Evolutionary conservation across 1,140 invertebrate species (phyloP).

Genomic region (Bemisia tabaci): DNA sequence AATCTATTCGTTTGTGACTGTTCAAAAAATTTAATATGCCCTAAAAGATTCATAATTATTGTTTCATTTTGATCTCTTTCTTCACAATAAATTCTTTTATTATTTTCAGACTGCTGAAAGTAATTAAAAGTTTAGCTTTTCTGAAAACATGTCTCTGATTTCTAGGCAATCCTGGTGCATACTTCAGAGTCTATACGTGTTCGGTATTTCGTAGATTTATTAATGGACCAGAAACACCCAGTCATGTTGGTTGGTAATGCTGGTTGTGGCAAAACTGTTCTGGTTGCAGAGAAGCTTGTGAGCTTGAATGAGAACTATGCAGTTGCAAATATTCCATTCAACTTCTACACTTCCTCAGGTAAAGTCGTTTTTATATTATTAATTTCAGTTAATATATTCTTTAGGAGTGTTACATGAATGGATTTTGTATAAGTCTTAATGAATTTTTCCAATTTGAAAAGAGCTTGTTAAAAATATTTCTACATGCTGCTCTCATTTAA

Average conservation of each 20-base stretch:
- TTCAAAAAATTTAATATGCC: too few species aligned
- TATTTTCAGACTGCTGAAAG: too few species aligned
- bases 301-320: slow-evolving; percentile 72
- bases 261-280: slow-evolving; percentile 79
- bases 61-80: too few species aligned
- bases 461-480: too few species aligned
- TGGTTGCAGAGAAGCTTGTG: slow-evolving; percentile 73
- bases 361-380: neutral
- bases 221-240: slow-evolving; percentile 76
- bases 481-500: too few species aligned
- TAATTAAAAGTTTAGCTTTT: too few species aligned
- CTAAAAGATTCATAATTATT: too few species aligned
- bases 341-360: slow-evolving; percentile 86
- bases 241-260: slow-evolving; percentile 89
- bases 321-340: slow-evolving; percentile 85
- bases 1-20: too few species aligned
- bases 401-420: neutral
- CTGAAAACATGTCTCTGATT: too few species aligned
- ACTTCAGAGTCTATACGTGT: slow-evolving; percentile 85
- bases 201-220: slow-evolving; percentile 73
- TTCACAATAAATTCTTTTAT: too few species aligned
- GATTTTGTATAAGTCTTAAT: neutral
- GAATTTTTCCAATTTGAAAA: too few species aligned
- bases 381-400: neutral
- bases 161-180: slow-evolving; percentile 79